Evolutionary conservation across 1,140 invertebrate genomes (phyloP).

Genomic region (Bombus confusus): DNA sequence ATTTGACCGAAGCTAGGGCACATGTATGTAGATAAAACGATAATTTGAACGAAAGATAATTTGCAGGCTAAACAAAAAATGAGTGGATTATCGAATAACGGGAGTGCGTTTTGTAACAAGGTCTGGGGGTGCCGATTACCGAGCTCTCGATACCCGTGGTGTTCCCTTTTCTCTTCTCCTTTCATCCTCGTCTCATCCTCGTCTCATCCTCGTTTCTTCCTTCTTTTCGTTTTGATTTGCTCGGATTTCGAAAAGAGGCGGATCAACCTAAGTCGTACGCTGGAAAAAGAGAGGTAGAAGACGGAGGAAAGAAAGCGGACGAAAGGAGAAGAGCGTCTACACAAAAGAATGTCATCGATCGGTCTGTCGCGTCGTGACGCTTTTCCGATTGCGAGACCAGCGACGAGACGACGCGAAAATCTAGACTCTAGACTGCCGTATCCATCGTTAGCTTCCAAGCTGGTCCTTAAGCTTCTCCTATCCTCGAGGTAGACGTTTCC

Average conservation of each 20-base stretch:
- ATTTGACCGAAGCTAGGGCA: background rate
- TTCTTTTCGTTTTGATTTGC: constrained; percentile 20
- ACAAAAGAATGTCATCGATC: constrained; percentile 66
- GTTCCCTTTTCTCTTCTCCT: background rate
- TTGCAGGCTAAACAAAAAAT: background rate
- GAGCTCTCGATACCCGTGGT: constrained; percentile 21
- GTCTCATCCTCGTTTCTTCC: background rate
- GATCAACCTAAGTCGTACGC: background rate
- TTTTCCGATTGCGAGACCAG: constrained; percentile 60
- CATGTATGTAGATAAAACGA: constrained; percentile 2
- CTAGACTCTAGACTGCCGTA: constrained; percentile 1
- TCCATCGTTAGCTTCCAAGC: background rate
- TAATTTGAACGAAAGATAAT: no score
- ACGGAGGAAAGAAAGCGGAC: constrained; percentile 16
- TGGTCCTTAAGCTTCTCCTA: background rate
- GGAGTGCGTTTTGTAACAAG: constrained; percentile 1
- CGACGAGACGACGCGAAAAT: constrained; percentile 52
- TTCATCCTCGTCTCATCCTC: background rate
- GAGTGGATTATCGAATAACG: background rate
- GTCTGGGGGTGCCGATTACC: constrained; percentile 33
- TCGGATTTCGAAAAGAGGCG: constrained; percentile 7
- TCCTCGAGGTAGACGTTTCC: background rate
- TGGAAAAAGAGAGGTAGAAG: background rate
- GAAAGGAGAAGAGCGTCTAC: constrained; percentile 25
- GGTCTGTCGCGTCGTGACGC: constrained; percentile 48